A percentile compares a stretch with the other conserved stretches of the same genome.
phyloP scores from a whole-genome alignment of 2,888 invertebrate species.

The Teleogryllus oceanicus region DNA sequence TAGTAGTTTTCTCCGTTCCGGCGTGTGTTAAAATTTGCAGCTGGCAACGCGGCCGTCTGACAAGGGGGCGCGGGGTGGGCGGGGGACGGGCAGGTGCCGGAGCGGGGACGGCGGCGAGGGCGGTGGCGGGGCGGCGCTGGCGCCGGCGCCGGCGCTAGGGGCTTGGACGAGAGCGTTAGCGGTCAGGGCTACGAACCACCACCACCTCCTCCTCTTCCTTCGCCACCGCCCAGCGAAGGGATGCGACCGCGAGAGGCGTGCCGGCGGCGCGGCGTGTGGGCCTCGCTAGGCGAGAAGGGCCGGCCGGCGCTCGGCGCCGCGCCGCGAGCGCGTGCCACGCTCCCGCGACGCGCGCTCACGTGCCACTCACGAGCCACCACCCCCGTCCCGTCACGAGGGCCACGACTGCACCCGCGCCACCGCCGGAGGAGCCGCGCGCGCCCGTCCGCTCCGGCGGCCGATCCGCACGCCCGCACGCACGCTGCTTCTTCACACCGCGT shows the following conservation, averaged over 20 bases:
- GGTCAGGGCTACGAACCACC: neutral
- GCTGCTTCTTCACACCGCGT: neutral
- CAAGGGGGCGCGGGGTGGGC: neutral
- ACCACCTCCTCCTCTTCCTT: too few relatives aligned
- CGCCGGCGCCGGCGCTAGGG: neutral
- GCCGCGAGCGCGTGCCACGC: too few relatives aligned
- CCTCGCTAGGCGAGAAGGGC: neutral
- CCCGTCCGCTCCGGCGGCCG: too few relatives aligned
- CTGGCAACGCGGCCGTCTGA: neutral
- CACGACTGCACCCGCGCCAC: too few relatives aligned
- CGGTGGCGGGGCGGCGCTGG: neutral
- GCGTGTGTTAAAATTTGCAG: neutral
- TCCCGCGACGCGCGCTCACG: too few relatives aligned
- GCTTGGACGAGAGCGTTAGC: neutral
- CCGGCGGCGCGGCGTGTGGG: neutral
- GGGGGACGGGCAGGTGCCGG: neutral
- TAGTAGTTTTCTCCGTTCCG: neutral
- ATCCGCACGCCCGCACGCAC: too few relatives aligned
- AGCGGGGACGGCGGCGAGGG: neutral
- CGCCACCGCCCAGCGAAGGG: too few relatives aligned
- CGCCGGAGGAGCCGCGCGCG: too few relatives aligned
- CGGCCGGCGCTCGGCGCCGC: too few relatives aligned
- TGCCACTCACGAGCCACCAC: too few relatives aligned
- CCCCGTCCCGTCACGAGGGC: too few relatives aligned
- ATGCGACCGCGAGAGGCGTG: neutral